These are phyloP conservation scores for Drosophila dunni DNA, from an alignment of 1,140 invertebrate genomes.

Conservation along the genomic window DNA sequence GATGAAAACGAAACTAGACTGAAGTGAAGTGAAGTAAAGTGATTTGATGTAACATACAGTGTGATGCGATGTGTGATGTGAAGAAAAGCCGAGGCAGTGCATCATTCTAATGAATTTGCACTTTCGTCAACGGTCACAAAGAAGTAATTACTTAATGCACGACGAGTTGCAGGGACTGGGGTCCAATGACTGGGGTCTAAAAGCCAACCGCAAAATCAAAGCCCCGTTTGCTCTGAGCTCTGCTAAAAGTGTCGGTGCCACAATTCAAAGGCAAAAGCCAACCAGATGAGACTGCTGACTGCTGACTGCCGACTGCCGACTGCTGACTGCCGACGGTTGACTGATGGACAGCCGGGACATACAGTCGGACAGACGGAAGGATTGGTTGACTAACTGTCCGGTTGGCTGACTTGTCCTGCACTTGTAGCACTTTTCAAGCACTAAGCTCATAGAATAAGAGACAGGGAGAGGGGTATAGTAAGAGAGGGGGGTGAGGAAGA, in stretches of 20 bases:
- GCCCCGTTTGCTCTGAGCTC: constrained; percentile 37
- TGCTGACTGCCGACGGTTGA: constrained; percentile 29
- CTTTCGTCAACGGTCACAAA: constrained; percentile 68
- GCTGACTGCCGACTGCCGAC: constrained; percentile 26
- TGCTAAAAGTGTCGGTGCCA: constrained; percentile 47
- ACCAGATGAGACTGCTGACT: constrained; percentile 43
- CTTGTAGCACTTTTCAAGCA: constrained; percentile 65
- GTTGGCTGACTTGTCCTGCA: constrained; percentile 32
- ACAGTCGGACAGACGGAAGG: constrained; percentile 30
- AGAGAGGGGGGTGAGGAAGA: too few species aligned
- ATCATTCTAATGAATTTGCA: constrained; percentile 77
- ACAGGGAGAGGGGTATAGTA: too few species aligned
- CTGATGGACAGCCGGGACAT: constrained; percentile 41
- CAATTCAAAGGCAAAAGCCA: constrained; percentile 53
- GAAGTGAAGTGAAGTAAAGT: background rate
- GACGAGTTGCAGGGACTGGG: background rate
- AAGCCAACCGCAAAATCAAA: constrained; percentile 70
- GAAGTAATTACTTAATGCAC: constrained; percentile 80
- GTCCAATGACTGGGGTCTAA: constrained; percentile 8
- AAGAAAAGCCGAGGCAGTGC: constrained; percentile 30
- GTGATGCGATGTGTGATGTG: too few species aligned
- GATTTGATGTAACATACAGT: too few species aligned
- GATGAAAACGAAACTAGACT: background rate
- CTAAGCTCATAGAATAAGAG: constrained; percentile 48
- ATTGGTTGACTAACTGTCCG: constrained; percentile 19